A percentile compares a stretch with the other conserved stretches of the same genome.
Evolutionary conservation across 2,797 vertebrate genomes (phyloP).

Genomic region (Phalanger gymnotis): DNA sequence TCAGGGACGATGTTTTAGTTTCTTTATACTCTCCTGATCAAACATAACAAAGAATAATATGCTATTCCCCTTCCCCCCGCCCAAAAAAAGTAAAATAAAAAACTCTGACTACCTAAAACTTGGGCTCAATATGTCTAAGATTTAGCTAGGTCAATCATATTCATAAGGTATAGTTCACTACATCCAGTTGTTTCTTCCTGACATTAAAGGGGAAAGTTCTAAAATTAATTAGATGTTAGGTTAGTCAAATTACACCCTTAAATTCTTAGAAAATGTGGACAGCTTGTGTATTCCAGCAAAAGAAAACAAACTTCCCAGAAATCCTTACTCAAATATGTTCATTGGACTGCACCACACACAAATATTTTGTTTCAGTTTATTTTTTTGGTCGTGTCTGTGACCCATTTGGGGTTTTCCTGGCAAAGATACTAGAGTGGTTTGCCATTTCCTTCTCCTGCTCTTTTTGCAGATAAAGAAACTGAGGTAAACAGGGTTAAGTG

Average conservation of each 20-base stretch:
- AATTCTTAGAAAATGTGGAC: constrained; percentile 1
- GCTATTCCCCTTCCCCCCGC: fast-evolving
- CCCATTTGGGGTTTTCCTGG: not conserved
- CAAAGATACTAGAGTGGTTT: too few relatives aligned
- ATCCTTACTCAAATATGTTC: constrained; percentile 38
- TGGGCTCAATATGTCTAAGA: constrained; percentile 7
- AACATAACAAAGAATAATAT: constrained; percentile 21
- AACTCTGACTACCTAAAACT: constrained; percentile 10
- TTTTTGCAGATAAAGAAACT: not conserved
- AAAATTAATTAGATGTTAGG: constrained; percentile 44
- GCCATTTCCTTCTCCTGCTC: not conserved
- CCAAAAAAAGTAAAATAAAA: not conserved
- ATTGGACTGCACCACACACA: constrained; percentile 1
- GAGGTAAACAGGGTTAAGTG: not conserved
- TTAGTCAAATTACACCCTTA: constrained; percentile 28
- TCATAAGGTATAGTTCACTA: constrained; percentile 1
- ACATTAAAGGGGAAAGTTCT: constrained; percentile 32
- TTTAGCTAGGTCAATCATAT: constrained; percentile 11
- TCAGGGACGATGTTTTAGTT: not conserved
- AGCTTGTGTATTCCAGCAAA: not conserved
- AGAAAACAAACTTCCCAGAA: constrained; percentile 24
- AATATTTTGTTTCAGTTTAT: not conserved
- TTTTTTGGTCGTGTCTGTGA: not conserved
- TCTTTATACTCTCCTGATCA: not conserved
- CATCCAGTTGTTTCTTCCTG: constrained; percentile 38